phyloP scores from a whole-genome alignment of 2,888 invertebrate species.

The Platycnemis pennipes region DNA sequence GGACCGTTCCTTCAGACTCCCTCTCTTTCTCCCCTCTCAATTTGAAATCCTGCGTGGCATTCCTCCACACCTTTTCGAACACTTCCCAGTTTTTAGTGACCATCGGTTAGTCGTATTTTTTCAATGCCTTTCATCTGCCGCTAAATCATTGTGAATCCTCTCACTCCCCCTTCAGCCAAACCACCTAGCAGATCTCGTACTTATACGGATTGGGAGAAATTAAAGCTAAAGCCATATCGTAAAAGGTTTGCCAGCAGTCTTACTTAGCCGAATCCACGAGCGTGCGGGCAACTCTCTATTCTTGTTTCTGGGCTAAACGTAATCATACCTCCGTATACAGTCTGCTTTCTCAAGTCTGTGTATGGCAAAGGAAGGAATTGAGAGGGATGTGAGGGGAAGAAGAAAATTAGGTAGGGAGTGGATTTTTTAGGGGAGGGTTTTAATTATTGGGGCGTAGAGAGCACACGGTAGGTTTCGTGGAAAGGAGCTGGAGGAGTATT shows the following conservation, averaged over 20 bases:
- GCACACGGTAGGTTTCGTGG: not conserved
- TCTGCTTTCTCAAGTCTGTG: slow-evolving; percentile 35
- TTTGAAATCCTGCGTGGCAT: not conserved
- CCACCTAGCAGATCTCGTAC: not conserved
- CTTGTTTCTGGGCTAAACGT: slow-evolving; percentile 49
- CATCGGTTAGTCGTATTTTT: not conserved
- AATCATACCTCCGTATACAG: slow-evolving; percentile 40
- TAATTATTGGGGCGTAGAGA: not conserved
- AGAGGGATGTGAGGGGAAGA: not conserved
- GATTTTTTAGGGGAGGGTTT: not conserved
- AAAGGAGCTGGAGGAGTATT: not conserved
- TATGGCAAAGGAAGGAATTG: slow-evolving; percentile 20
- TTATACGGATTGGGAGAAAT: not conserved
- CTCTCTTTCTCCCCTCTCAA: not conserved
- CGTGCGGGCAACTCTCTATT: not conserved
- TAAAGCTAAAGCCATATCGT: not conserved
- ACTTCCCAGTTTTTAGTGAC: not conserved
- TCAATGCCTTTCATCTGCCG: not conserved
- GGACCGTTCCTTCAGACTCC: not conserved
- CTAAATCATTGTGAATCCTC: not conserved
- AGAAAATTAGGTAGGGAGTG: not conserved
- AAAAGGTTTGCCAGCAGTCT: slow-evolving; percentile 22
- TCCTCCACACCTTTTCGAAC: not conserved
- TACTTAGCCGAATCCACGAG: not conserved
- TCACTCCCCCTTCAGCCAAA: not conserved